Evolutionary conservation across 2,888 invertebrate genomes (phyloP), one percentile per base, ranked within the genome.

Genomic region (Gerosis bhagava): DNA sequence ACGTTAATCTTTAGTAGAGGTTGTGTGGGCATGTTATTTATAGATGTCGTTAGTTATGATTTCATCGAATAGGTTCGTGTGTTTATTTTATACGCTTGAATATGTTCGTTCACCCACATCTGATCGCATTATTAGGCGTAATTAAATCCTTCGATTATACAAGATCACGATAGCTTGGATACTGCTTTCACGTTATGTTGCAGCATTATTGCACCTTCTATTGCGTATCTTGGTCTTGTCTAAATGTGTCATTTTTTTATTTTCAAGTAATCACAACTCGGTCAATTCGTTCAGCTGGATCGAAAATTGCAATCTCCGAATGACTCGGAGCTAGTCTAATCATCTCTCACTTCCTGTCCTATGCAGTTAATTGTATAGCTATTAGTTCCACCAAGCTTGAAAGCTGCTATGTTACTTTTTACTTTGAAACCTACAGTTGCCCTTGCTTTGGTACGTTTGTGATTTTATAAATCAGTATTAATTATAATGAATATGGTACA

Each of bases 321-420:
- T 83, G 82, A 83, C 60, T 81, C 82, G 80, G 66, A 62, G 62
- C 56, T 64, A 64, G 70, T 69, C 67, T 70, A 77, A 79, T 81
- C 65, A 77, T 83, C 76, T 73, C 69, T 73, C 67, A 70, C 72
- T 86, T 84, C 83, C 83, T 77, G 79, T 60, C 60, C 65, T 59
- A 65, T 69, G 60, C 66, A 67, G 72, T 70, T 79, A 79, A 83
- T 83, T 82, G 72, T 77, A 59, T 62, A 63, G 63, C 67, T 57
- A 83, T 86, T 84, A 82, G 83, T 86, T 83, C 82, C 82, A 75
- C 74, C 62, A 80, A 68, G 57, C 60, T 60, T 67, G 70, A 77
- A 73, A 77, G 71, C 70, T 70, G 22, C 59, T 60, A 63, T 70
- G 66, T 57, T 62, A 63, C 61, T 65, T 68, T 70, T 69, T 63